Evolutionary conservation across 2,888 invertebrate species (phyloP).

Genomic region (Seira musarum): DNA sequence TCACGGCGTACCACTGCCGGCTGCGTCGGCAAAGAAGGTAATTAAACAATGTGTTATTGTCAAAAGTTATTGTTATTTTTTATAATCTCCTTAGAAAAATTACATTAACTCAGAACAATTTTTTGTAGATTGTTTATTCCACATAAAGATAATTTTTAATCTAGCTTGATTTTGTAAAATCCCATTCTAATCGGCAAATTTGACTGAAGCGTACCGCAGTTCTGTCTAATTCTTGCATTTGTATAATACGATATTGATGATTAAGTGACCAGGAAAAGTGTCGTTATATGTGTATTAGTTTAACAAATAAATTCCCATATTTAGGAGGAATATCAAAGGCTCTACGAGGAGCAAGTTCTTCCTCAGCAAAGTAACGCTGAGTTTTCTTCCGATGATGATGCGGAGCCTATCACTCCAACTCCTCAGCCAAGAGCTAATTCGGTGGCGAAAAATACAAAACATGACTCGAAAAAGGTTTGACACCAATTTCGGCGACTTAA

Average conservation of each 20-base stretch:
- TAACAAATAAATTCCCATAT: conserved; percentile 11
- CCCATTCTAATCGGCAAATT: too few relatives aligned
- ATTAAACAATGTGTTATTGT: neutral
- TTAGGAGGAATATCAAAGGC: conserved; percentile 63
- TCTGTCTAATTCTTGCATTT: too few relatives aligned
- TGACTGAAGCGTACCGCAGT: too few relatives aligned
- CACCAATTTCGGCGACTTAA: neutral
- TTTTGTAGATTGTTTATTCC: neutral
- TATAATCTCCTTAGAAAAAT: neutral
- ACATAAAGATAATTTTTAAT: neutral
- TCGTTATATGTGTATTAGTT: conserved; percentile 9
- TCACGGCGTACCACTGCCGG: conserved; percentile 59
- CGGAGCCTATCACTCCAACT: conserved; percentile 20
- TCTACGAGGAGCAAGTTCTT: conserved; percentile 63
- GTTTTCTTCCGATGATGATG: conserved; percentile 64
- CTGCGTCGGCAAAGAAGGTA: conserved; percentile 59
- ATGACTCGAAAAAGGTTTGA: neutral
- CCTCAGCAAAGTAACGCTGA: conserved; percentile 46
- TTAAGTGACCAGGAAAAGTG: too few relatives aligned
- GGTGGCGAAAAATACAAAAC: neutral
- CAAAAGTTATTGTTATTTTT: too few relatives aligned
- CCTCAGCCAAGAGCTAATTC: neutral
- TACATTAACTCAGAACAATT: neutral
- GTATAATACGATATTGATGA: too few relatives aligned
- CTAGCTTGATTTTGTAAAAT: neutral